A percentile compares a stretch with the other conserved stretches of the same genome.
Evolutionary conservation across 1,140 invertebrate genomes (phyloP).

Genomic region (Drosophila mauritiana): DNA sequence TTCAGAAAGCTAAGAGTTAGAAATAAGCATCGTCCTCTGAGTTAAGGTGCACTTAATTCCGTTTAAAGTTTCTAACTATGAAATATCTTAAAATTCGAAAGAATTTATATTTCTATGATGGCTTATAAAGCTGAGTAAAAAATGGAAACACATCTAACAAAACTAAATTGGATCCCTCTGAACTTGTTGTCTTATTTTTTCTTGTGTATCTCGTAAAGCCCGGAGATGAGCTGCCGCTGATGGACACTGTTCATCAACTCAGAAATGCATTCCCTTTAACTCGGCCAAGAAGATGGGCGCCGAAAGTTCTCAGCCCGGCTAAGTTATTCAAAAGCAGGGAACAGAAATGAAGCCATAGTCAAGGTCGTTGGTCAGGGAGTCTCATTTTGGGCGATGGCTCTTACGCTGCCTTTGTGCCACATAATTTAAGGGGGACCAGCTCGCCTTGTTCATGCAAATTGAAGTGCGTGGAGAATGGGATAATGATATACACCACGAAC

Average conservation of each 20-base stretch:
- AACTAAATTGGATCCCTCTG: no score
- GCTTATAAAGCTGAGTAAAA: no score
- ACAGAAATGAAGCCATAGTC: slow-evolving; percentile 72
- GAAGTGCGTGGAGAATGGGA: slow-evolving; percentile 60
- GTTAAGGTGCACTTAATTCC: no score
- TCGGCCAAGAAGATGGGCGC: slow-evolving; percentile 23
- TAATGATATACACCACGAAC: slow-evolving; percentile 69
- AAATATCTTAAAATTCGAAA: no score
- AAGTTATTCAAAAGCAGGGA: slow-evolving; percentile 60
- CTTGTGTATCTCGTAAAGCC: neutral
- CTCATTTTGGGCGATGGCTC: neutral
- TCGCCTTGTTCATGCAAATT: slow-evolving; percentile 77
- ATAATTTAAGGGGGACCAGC: slow-evolving; percentile 40
- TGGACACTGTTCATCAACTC: slow-evolving; percentile 69
- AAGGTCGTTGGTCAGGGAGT: slow-evolving; percentile 21
- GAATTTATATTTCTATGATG: no score
- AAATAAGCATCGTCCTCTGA: no score
- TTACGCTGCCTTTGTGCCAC: neutral
- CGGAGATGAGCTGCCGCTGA: slow-evolving; percentile 25
- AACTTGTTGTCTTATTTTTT: neutral
- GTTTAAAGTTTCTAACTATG: no score
- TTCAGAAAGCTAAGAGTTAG: neutral
- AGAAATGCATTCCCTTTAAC: slow-evolving; percentile 50
- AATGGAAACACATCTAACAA: no score
- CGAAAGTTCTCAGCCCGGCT: slow-evolving; percentile 27